A percentile compares a stretch with the other conserved stretches of the same genome.
phyloP scores from a whole-genome alignment of 2,113 vertebrate genomes.

The Hirundichthys speculiger region DNA sequence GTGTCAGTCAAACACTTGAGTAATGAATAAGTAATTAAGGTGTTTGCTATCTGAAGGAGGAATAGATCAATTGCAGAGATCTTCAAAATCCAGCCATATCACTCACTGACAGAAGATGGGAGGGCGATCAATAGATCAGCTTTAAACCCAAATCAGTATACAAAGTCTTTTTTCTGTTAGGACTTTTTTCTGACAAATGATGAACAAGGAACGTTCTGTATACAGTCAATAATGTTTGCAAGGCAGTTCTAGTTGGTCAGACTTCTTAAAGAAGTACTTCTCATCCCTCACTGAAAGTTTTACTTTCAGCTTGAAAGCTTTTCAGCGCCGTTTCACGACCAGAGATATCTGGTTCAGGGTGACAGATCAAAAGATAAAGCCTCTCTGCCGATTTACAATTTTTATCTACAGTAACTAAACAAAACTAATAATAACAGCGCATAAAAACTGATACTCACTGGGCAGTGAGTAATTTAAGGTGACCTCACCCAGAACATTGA shows the following conservation, averaged over 20 bases:
- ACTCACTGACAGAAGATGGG: constrained; percentile 47
- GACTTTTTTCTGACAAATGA: constrained; percentile 45
- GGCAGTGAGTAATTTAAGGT: too few relatives aligned
- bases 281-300: constrained; percentile 13
- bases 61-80: constrained; percentile 53
- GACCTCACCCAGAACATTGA: too few relatives aligned
- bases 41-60: constrained; percentile 52
- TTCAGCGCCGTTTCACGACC: constrained; percentile 6
- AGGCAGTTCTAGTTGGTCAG: not conserved
- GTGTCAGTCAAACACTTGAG: constrained; percentile 55
- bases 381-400: too few relatives aligned
- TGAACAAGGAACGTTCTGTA: constrained; percentile 43
- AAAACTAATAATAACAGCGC: too few relatives aligned
- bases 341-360: too few relatives aligned
- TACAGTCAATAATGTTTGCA: constrained; percentile 32
- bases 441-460: too few relatives aligned
- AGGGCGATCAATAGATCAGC: constrained; percentile 41
- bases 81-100: constrained; percentile 48
- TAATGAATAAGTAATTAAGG: constrained; percentile 68
- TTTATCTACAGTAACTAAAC: too few relatives aligned
- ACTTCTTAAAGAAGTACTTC: constrained; percentile 27
- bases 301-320: constrained; percentile 22
- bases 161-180: not conserved
- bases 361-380: too few relatives aligned
- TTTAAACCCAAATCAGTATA: constrained; percentile 41